These are phyloP conservation scores for Palythoa heliodiscus DNA, from an alignment of 92 coral and sea anemone genomes.

Conservation along the genomic window DNA sequence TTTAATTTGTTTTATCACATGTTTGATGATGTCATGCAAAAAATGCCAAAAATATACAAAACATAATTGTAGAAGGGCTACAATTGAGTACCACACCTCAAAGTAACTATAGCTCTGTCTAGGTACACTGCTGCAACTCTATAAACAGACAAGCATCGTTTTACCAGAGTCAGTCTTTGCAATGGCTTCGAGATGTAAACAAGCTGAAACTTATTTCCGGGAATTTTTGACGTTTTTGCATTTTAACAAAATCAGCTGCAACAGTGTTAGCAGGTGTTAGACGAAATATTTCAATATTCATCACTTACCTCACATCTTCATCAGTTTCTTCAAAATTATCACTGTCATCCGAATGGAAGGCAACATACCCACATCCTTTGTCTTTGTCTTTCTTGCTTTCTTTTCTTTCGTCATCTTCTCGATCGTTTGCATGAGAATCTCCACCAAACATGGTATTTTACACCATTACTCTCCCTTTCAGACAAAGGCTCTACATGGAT, in stretches of 20 bases:
- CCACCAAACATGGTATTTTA: slow-evolving; percentile 40
- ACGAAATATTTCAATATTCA: background rate
- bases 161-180: background rate
- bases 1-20: background rate
- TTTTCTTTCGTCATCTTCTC: slow-evolving; percentile 90
- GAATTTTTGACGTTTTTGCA: background rate
- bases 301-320: slow-evolving; percentile 62
- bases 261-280: background rate
- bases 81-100: background rate
- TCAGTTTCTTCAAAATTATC: slow-evolving; percentile 78
- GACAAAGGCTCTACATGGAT: slow-evolving; percentile 15
- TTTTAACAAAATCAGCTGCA: background rate
- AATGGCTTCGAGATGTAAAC: background rate
- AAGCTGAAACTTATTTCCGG: background rate
- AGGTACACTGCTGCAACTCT: background rate
- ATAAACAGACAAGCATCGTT: background rate
- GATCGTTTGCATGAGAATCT: slow-evolving; percentile 67
- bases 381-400: slow-evolving; percentile 91
- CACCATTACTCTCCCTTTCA: background rate
- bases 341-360: slow-evolving; percentile 93
- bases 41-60: background rate
- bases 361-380: slow-evolving; percentile 74
- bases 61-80: background rate
- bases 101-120: background rate
- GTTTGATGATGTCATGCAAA: slow-evolving; percentile 26